Base-by-base conservation (phyloP, 2,113 vertebrate species). In the Callionymus lyra region DNA sequence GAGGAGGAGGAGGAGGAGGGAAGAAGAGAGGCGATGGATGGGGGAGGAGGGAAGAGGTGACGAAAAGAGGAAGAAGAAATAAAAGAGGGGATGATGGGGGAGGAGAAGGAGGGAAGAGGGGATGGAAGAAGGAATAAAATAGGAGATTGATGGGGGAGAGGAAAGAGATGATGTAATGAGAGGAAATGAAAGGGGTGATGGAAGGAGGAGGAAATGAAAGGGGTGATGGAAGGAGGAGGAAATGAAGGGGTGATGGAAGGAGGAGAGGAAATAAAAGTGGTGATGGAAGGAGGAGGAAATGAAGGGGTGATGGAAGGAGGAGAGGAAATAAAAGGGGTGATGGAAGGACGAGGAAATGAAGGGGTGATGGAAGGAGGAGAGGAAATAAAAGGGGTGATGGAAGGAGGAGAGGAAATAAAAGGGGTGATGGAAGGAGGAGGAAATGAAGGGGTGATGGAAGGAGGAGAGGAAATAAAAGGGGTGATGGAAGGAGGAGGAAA, bases 401-500 rank as follows among this genome's bases (percentile, higher is more conserved):
- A 27, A 31, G 53, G n/a, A n/a, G n/a, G n/a, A n/a, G n/a, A n/a
- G n/a, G n/a, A n/a, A n/a, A n/a, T n/a, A n/a, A n/a, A n/a, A n/a
- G n/a, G n/a, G n/a, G n/a, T n/a, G n/a, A n/a, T 59, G 48, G 70
- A 54, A 68, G 70, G 63, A 61, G 60, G 36, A 38, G 43, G 56
- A 65, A 65, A 56, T 59, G 56, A 46, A 56, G 57, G 55, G 59
- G 38, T n/a, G 38, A 38, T 41, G 48, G 61, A 66, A 56, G 65
- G 64, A 69, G 59, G 66, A 68, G 63, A 61, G 60, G 36, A 38
- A 41, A 53, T 63, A 65, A 56, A 63, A 53, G 48, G 56, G 57
- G 55, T 56, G 38, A 34, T 34, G 44, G 48, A 63, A n/a, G 65
- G 59, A 68, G 70, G 63, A 61, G 60, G 36, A 38, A 41, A 53